Evolutionary conservation across 2,113 vertebrate species (phyloP).

Genomic region (Poecilia latipinna): DNA sequence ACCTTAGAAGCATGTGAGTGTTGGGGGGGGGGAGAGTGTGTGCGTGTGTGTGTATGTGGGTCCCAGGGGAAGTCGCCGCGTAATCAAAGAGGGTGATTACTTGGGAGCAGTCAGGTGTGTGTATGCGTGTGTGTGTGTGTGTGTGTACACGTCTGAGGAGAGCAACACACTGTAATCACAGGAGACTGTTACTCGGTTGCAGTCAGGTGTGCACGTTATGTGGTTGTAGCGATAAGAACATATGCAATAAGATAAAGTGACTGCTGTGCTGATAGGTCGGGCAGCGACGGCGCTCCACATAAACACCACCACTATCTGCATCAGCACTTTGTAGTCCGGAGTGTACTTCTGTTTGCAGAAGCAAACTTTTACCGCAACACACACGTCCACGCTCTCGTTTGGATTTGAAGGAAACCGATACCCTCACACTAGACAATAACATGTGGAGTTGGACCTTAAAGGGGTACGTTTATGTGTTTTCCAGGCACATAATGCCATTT

Average conservation of each 20-base stretch:
- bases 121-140: constrained; percentile 26
- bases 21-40: background rate
- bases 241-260: constrained; percentile 49
- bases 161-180: constrained; percentile 59
- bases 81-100: constrained; percentile 71
- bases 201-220: constrained; percentile 28
- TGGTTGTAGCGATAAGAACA: constrained; percentile 48
- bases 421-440: background rate
- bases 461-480: too few species aligned
- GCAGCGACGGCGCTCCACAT: constrained; percentile 5
- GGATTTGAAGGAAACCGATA: background rate
- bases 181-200: constrained; percentile 39
- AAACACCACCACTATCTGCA: constrained; percentile 25
- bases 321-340: constrained; percentile 47
- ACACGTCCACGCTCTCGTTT: constrained; percentile 3
- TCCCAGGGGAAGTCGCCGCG: constrained; percentile 51
- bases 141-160: constrained; percentile 29
- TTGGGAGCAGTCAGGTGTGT: constrained; percentile 51
- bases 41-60: constrained; percentile 18
- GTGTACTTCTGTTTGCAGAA: constrained; percentile 31
- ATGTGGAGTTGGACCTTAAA: background rate
- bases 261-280: constrained; percentile 30
- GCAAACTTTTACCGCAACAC: constrained; percentile 17
- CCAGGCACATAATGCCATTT: too few species aligned
- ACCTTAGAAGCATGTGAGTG: constrained; percentile 8